A percentile compares a stretch with the other conserved stretches of the same genome.
Conservation (phyloP, 1,140 invertebrate genomes). For the Hermatobates lingyangjiaoensis region DNA sequence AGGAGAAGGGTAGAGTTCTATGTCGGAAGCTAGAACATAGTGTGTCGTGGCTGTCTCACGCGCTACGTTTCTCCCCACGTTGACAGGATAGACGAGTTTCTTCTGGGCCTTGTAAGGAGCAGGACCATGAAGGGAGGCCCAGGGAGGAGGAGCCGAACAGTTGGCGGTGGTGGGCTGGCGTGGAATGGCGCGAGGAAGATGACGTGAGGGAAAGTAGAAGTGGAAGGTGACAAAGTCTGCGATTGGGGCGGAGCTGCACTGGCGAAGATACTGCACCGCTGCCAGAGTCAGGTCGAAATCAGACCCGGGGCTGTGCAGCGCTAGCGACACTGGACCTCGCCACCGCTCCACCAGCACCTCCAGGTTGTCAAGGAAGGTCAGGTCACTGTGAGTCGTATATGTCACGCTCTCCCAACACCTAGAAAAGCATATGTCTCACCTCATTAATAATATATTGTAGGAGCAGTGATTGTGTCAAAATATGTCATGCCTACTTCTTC, state of each 20-base stretch:
- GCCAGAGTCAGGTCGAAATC: conserved; percentile 36
- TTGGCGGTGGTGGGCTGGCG: conserved; percentile 24
- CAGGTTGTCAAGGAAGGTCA: conserved; percentile 76
- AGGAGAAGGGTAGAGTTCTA: conserved; percentile 72
- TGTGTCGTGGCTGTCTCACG: conserved; percentile 61
- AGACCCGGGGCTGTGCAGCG: conserved; percentile 43
- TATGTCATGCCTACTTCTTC: too few species aligned
- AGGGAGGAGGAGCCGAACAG: conserved; percentile 45
- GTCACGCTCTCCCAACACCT: conserved; percentile 69
- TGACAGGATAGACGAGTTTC: conserved; percentile 68
- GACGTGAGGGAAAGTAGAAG: conserved; percentile 65
- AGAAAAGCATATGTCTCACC: too few species aligned
- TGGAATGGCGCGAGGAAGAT: conserved; percentile 48
- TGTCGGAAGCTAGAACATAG: conserved; percentile 69
- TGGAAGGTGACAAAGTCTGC: conserved; percentile 64
- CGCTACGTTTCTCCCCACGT: conserved; percentile 70
- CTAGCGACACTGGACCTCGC: conserved; percentile 46
- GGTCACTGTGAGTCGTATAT: conserved; percentile 81
- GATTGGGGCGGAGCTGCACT: conserved; percentile 37
- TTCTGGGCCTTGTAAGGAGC: conserved; percentile 59
- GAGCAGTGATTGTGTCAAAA: too few species aligned
- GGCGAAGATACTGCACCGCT: conserved; percentile 35
- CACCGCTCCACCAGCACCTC: conserved; percentile 55
- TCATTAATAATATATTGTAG: too few species aligned
- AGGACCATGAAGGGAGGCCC: conserved; percentile 37